Base-by-base conservation (phyloP, 2,888 invertebrate species). In the Bombyx huttoni region DNA sequence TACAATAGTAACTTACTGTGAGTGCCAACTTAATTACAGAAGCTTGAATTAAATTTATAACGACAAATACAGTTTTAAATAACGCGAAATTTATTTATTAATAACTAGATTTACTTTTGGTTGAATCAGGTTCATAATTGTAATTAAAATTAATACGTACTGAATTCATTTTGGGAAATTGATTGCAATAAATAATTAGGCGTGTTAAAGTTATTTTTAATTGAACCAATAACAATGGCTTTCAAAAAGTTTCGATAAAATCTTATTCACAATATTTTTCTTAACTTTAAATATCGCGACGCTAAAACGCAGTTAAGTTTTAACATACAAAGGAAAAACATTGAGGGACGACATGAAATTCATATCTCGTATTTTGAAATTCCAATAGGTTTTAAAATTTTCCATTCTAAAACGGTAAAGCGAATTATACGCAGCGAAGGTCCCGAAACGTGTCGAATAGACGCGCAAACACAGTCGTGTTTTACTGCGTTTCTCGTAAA, bases 321-420 rank as follows among this genome's bases (percentile, higher is more conserved):
- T 58, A 58, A 60, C 52, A 58, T 58, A 57, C 52, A 53, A 51
- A 51, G 47, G 49, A 58, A 58, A 58, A 60, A 61, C 56, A 58
- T 63, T 54, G 58, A 57, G 52, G 51, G 49, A 40, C 59, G 58
- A 62, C 59, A 71, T 67, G 68, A 68, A 71, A 67, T 74, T 74
- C 65, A 75, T 72, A 67, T 59, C 58, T 53, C 59, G 54, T 67
- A 62, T 61, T 78, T 78, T 75, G 61, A 71, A 77, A 78, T 65
- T 78, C 72, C 56, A 55, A 65, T 67, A 58, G 58, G 60, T 63
- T 62, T 58, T 63, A 65, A 74, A 75, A 67, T 70, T 69, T 73
- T 72, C 70, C 71, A 67, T 70, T 56, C 57, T 53, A 67, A 69
- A 74, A 68, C 64, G 64, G 65, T 61, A 62, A 64, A 62, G 54